Base-by-base conservation (phyloP, 1,140 invertebrate species). In the Prorops nasuta region DNA sequence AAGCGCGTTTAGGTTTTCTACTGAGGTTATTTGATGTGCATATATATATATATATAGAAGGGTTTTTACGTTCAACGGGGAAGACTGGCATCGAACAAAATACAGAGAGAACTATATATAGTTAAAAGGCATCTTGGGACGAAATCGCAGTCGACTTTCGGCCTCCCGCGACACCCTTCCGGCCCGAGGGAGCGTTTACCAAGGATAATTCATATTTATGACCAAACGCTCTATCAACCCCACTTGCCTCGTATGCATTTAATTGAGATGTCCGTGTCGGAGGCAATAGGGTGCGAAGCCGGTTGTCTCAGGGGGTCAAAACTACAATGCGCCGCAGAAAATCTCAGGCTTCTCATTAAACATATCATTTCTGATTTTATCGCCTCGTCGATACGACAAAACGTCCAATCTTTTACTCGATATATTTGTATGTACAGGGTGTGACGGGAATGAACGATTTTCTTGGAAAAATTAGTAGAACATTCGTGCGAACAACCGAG, bases 121-220 rank as follows among this genome's bases (percentile, higher is more conserved):
- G 9, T 18, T 7, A 20, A 34, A 19, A 6, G 37, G 35, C 31
- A 49, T 45, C 56, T 58, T 49, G 14, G 40, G 20, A 31, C 51
- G 40, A 39, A 49, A 44, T 49, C 50, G n/a, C 43, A 18, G 34
- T 36, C 28, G 42, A 54, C 34, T 54, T 43, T 56, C 42, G 22
- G 39, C 49, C 48, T 58, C 21, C 39, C 48, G 48, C 51, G 51
- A 47, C 47, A 32, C 41, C 41, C 44, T 44, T 47, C 18, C 34
- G 46, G 35, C 71, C 63, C 67, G 56, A 52, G 72, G 69, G 69
- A 76, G 54, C 69, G 63, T 76, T 74, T 76, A 75, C 73, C 66
- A 61, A 66, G 72, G 70, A 76, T 76, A 76, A 76, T 76, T 76
- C 70, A 76, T 76, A 76, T 76, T 76, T 76, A 76, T 76, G 72